Evolutionary conservation across 1,140 invertebrate species (phyloP).

Genomic region (Cepaea nemoralis): DNA sequence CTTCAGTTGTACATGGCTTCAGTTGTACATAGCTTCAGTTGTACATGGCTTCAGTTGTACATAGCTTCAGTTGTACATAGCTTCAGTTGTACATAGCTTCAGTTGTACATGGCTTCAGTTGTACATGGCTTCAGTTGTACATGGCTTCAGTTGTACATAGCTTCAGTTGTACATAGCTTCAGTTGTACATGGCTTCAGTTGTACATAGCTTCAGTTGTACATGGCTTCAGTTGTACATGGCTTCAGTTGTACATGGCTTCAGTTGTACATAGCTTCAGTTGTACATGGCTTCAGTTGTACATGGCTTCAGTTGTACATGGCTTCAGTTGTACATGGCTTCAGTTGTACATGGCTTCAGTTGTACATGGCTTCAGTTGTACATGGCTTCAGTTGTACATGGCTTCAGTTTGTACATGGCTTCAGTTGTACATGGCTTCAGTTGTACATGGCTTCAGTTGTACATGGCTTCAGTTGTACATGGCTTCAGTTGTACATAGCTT

Average conservation of each 20-base stretch:
- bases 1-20: no score
- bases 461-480: constrained; percentile 4
- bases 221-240: constrained; percentile 2
- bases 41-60: no score
- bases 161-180: no score
- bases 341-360: neutral
- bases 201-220: no score
- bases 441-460: constrained; percentile 2
- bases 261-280: no score
- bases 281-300: constrained; percentile 1
- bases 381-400: neutral
- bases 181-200: no score
- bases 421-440: neutral
- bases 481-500: no score
- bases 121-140: neutral
- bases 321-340: neutral
- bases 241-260: neutral
- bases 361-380: neutral
- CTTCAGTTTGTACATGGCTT: neutral
- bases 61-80: no score
- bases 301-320: neutral
- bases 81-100: no score
- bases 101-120: no score
- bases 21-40: no score
- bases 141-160: no score